phyloP scores from a whole-genome alignment of 2,888 invertebrate genomes.

The Lithophane leautieri region DNA sequence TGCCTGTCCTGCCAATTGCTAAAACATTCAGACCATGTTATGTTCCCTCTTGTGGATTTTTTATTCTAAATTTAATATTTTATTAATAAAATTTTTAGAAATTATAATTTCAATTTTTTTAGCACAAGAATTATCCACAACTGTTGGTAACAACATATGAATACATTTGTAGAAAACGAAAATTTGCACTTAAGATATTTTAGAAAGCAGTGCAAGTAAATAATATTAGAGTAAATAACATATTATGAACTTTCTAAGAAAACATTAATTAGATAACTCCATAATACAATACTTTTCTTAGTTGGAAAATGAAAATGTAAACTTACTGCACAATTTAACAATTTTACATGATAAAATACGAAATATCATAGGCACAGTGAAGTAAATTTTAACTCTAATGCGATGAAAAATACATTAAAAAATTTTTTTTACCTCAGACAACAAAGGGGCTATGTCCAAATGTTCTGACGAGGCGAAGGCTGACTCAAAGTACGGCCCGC shows the following conservation, averaged over 20 bases:
- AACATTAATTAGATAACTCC: not conserved
- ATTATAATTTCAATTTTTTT: not conserved
- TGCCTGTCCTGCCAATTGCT: not conserved
- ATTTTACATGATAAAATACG: constrained; percentile 6
- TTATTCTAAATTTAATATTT: not conserved
- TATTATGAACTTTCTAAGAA: constrained; percentile 24
- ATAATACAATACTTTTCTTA: not conserved
- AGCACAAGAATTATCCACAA: not conserved
- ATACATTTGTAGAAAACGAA: not conserved
- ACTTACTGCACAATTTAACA: not conserved
- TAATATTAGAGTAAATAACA: not conserved
- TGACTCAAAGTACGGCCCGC: constrained; percentile 84
- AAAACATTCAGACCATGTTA: not conserved
- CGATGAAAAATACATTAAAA: constrained; percentile 30
- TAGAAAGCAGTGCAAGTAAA: constrained; percentile 5
- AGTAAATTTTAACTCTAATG: constrained; percentile 7
- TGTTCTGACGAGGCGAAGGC: constrained; percentile 87
- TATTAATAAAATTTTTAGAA: not conserved
- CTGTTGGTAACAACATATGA: not conserved
- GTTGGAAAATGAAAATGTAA: not conserved
- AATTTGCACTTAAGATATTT: not conserved
- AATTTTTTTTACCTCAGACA: constrained; percentile 81
- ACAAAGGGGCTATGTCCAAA: constrained; percentile 85
- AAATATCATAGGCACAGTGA: constrained; percentile 11
- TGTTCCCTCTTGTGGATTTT: not conserved